Evolutionary conservation across 2,113 vertebrate genomes (phyloP).

Genomic region (Elephas maximus): DNA sequence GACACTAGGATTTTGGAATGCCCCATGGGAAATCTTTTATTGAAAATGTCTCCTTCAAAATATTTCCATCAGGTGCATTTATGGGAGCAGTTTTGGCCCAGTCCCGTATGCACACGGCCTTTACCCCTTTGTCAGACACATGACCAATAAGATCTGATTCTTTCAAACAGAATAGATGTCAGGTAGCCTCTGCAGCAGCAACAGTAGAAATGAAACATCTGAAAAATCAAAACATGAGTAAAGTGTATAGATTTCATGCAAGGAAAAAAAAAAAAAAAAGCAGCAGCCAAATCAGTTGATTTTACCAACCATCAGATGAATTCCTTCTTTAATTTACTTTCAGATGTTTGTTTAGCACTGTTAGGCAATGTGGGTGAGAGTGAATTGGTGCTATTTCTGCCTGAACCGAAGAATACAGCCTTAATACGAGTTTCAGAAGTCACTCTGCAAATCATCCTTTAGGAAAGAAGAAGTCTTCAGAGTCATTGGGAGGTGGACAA

Average conservation of each 20-base stretch:
- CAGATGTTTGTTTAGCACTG: neutral
- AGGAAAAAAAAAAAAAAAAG: neutral
- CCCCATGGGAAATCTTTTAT: neutral
- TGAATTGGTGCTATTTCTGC: neutral
- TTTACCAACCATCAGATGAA: neutral
- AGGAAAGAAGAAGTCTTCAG: neutral
- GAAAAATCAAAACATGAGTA: neutral
- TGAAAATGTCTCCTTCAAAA: conserved; percentile 16
- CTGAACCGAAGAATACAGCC: neutral
- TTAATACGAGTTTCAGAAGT: neutral
- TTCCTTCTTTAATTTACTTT: neutral
- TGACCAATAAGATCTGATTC: neutral
- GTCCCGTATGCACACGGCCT: neutral
- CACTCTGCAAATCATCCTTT: neutral
- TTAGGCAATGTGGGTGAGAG: neutral
- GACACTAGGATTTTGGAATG: neutral
- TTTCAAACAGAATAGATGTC: neutral
- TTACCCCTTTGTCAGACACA: neutral
- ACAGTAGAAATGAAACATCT: neutral
- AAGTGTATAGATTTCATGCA: neutral
- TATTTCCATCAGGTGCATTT: neutral
- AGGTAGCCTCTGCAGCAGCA: neutral
- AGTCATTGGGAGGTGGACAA: neutral
- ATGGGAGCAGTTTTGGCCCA: neutral
- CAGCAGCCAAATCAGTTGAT: neutral